These are phyloP conservation scores for Picathartes gymnocephalus DNA, from an alignment of 2,113 vertebrate species.

Conservation along the genomic window DNA sequence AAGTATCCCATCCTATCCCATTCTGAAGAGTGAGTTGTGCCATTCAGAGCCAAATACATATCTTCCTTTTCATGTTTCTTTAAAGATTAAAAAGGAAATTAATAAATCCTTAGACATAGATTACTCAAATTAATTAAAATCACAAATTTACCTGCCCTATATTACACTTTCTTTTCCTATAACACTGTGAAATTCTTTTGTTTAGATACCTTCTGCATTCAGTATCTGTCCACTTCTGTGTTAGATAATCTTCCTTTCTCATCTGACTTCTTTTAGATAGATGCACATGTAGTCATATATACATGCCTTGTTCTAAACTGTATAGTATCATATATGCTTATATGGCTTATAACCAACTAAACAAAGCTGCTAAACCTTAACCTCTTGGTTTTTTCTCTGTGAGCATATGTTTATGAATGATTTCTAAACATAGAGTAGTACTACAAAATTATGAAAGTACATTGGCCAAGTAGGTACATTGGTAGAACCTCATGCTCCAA, in stretches of 20 bases:
- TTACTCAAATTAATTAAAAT: background rate
- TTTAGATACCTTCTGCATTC: background rate
- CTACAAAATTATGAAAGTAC: background rate
- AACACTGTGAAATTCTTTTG: background rate
- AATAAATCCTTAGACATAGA: background rate
- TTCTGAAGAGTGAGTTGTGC: background rate
- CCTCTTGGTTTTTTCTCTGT: background rate
- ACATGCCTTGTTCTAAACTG: background rate
- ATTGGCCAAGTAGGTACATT: background rate
- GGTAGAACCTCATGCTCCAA: background rate
- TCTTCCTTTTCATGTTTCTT: background rate
- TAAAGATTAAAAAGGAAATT: background rate
- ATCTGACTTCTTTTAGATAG: background rate
- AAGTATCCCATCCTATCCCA: background rate
- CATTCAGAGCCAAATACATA: background rate
- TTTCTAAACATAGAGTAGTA: background rate
- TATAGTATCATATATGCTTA: background rate
- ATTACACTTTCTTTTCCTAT: background rate
- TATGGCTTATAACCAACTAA: background rate
- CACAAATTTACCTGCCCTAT: background rate
- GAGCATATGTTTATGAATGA: background rate
- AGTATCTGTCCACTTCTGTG: background rate
- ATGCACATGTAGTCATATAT: background rate
- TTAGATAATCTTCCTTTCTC: background rate
- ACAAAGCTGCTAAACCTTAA: background rate